These are phyloP conservation scores for Diploptera punctata DNA, from an alignment of 2,888 invertebrate genomes.

Conservation along the genomic window DNA sequence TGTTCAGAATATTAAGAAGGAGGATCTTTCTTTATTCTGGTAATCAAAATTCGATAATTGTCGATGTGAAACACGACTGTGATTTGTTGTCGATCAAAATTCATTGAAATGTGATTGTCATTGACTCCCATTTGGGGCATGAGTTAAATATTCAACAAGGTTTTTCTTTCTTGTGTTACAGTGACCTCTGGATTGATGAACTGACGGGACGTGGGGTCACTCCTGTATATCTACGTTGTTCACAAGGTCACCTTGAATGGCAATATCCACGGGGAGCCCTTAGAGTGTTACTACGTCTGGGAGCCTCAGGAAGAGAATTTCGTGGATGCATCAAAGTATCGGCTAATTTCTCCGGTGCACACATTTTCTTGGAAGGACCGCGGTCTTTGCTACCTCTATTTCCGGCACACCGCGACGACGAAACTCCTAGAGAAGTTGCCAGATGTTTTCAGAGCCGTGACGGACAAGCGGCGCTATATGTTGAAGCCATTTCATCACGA, in stretches of 20 bases:
- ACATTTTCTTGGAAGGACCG: slow-evolving; percentile 69
- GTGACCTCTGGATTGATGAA: slow-evolving; percentile 58
- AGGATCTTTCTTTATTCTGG: too few relatives aligned
- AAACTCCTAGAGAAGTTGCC: slow-evolving; percentile 46
- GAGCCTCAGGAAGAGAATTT: slow-evolving; percentile 67
- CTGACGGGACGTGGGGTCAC: slow-evolving; percentile 67
- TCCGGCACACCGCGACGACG: slow-evolving; percentile 59
- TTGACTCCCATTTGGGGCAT: too few relatives aligned
- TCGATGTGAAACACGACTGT: too few relatives aligned
- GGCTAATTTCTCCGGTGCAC: slow-evolving; percentile 53
- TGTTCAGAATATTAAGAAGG: too few relatives aligned
- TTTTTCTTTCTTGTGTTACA: slow-evolving; percentile 56
- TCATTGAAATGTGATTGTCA: too few relatives aligned
- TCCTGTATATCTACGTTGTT: slow-evolving; percentile 77
- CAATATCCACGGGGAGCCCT: slow-evolving; percentile 77
- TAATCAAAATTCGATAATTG: too few relatives aligned
- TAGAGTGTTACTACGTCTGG: slow-evolving; percentile 67
- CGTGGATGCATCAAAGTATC: slow-evolving; percentile 71
- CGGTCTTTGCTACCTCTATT: slow-evolving; percentile 65
- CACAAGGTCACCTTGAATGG: slow-evolving; percentile 75
- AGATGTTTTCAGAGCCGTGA: slow-evolving; percentile 69
- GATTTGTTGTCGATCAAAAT: too few relatives aligned
- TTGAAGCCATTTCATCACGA: slow-evolving; percentile 58
- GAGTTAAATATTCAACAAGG: too few relatives aligned
- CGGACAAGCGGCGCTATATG: slow-evolving; percentile 70